Evolutionary conservation across 2,888 invertebrate genomes (phyloP).

Genomic region (Nomada hirtipes): DNA sequence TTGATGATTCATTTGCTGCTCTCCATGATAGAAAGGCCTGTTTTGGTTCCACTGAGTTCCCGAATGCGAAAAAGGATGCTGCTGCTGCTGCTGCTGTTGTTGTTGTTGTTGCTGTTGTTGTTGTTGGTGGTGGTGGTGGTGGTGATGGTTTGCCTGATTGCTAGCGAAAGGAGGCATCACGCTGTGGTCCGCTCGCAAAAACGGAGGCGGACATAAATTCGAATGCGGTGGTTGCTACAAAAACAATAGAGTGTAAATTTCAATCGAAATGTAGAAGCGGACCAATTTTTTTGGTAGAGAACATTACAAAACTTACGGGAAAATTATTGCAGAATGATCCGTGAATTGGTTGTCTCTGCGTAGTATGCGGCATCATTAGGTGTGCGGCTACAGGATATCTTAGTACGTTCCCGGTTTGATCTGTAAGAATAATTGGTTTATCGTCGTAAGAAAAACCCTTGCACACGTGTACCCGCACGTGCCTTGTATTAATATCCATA

Average conservation of each 20-base stretch:
- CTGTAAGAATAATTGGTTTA: constrained; percentile 31
- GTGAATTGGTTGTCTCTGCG: constrained; percentile 79
- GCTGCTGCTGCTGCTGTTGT: constrained; percentile 80
- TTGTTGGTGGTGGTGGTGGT: too few relatives aligned
- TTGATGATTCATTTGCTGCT: constrained; percentile 78
- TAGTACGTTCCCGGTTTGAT: constrained; percentile 74
- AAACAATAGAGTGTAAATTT: neutral
- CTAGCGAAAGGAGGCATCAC: constrained; percentile 77
- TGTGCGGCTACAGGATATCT: constrained; percentile 80
- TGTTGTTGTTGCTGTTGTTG: too few relatives aligned
- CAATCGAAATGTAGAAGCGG: neutral
- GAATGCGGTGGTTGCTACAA: constrained; percentile 82
- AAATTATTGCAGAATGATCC: constrained; percentile 78
- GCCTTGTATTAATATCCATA: neutral
- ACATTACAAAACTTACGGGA: constrained; percentile 73
- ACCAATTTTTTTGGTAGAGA: neutral
- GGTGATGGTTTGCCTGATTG: constrained; percentile 62
- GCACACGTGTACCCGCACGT: neutral
- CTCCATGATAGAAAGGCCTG: constrained; percentile 76
- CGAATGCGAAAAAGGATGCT: constrained; percentile 79
- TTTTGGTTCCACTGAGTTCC: constrained; percentile 80
- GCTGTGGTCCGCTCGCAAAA: constrained; percentile 82
- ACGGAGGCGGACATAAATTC: constrained; percentile 81
- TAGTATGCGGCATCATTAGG: constrained; percentile 77
- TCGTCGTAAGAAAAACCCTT: neutral